Base-by-base conservation (phyloP, 2,113 vertebrate genomes). In the Strigops habroptila region DNA sequence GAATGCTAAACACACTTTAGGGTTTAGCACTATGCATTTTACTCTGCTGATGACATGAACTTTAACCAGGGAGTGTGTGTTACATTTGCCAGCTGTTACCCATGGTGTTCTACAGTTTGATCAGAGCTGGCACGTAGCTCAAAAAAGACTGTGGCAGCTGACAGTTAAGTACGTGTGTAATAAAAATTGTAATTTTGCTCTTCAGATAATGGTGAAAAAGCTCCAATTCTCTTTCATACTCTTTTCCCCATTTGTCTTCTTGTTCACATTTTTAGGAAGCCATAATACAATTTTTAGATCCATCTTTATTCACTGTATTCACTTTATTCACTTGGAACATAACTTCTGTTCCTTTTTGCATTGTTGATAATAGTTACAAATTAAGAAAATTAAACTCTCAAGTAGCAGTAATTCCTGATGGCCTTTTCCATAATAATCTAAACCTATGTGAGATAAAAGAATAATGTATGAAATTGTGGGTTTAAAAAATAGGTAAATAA, bases 51-150 rank as follows among this genome's bases (percentile, higher is more conserved):
- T 90, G 92, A 83, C 86, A 64, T 60, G 89, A 89, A 89, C 83
- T 89, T 95, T 87, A 93, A 89, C 69, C 69, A 89, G 65, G 62
- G 62, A 89, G 81, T 87, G 71, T 74, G 83, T 43, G 39, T 82
- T 88, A 88, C 80, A 67, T 82, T 88, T 60, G 35, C 90, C 93
- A 88, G 93, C 93, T 94, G 90, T 81, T 94, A 44, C 24, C 65
- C 41, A 2, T 53, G 65, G 55, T n/a, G 64, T 52, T 81, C 60
- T 53, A 43, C 1, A 1, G 78, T 80, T 67, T 73, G 75, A 90
- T 86, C 52, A 85, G n/a, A 82, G 62, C 64, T 94, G 76, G 39
- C 48, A 43, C 2, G 2, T 62, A 70, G 67, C 88, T 86, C 60
- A 8, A 39, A 44, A 44, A 71, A 59, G 55, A 16, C n/a, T 63